These are phyloP conservation scores for Teleopsis dalmanni DNA, from an alignment of 1,140 invertebrate genomes.

Conservation along the genomic window DNA sequence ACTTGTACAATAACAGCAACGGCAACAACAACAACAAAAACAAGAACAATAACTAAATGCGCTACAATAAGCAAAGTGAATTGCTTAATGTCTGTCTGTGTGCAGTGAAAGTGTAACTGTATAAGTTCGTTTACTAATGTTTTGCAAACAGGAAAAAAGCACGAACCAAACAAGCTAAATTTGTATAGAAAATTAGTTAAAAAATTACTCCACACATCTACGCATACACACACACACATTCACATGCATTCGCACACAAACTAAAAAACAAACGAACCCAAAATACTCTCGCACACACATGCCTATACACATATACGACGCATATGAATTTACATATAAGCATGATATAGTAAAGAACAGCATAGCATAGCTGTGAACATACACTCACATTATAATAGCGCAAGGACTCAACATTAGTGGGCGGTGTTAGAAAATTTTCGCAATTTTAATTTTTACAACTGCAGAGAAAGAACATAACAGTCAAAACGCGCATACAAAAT, in stretches of 20 bases:
- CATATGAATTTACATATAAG: no score
- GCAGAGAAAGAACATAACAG: no score
- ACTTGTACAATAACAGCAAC: not conserved
- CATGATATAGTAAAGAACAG: not conserved
- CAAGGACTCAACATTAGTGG: slow-evolving; percentile 32
- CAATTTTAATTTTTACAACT: slow-evolving; percentile 12
- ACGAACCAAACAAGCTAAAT: slow-evolving; percentile 25
- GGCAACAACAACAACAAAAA: not conserved
- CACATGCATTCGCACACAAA: slow-evolving; percentile 7
- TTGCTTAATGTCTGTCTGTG: no score
- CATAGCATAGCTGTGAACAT: no score
- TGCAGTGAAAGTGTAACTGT: no score
- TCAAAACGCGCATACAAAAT: no score
- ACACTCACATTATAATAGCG: no score
- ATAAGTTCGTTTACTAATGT: not conserved
- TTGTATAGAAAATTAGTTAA: slow-evolving; percentile 46
- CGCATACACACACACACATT: slow-evolving; percentile 10
- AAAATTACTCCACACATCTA: slow-evolving; percentile 37
- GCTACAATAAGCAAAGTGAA: no score
- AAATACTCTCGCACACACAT: not conserved
- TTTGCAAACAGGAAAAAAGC: not conserved
- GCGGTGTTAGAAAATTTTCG: slow-evolving; percentile 37
- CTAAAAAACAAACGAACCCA: not conserved
- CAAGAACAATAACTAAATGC: no score
- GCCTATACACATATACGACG: slow-evolving; percentile 1